Conservation (phyloP, 1,140 invertebrate species). For the Drosophila mojavensis region DNA sequence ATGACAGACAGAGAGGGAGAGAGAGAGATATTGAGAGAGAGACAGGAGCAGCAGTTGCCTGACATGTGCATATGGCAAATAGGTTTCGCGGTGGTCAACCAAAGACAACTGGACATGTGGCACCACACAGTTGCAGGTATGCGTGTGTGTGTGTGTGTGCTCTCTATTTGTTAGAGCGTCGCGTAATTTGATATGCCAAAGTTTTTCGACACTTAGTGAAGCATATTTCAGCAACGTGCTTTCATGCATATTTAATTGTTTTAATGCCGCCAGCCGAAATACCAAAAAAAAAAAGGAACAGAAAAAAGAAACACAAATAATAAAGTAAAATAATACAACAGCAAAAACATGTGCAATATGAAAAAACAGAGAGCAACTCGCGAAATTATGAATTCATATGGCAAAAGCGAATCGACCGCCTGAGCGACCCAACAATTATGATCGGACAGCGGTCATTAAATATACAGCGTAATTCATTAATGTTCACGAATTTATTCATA, state of each 20-base stretch:
- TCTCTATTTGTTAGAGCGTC: conserved; percentile 20
- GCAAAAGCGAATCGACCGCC: conserved; percentile 2
- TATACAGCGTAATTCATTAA: conserved; percentile 1
- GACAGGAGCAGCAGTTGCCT: conserved; percentile 15
- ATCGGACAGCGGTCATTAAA: neutral
- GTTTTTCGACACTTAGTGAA: conserved; percentile 56
- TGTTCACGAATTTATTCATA: neutral
- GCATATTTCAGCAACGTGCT: conserved; percentile 57
- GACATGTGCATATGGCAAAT: conserved; percentile 45
- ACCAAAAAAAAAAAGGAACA: neutral
- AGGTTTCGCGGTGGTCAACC: conserved; percentile 30
- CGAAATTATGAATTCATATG: conserved; percentile 48
- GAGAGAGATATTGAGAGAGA: neutral
- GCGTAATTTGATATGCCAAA: conserved; percentile 58
- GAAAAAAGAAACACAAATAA: neutral
- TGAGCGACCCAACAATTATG: conserved; percentile 19
- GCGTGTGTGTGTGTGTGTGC: conserved; percentile 9
- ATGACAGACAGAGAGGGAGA: neutral
- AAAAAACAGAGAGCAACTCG: neutral
- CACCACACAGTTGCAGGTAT: neutral
- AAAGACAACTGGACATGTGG: conserved; percentile 7
- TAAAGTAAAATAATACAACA: conserved; percentile 1
- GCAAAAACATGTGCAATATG: conserved; percentile 13
- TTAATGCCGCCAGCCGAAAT: conserved; percentile 17
- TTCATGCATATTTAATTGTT: conserved; percentile 61